Evolutionary conservation across 1,140 invertebrate genomes (phyloP), one percentile per base, ranked within the genome.

Genomic region (Pachypeltis micranthus): DNA sequence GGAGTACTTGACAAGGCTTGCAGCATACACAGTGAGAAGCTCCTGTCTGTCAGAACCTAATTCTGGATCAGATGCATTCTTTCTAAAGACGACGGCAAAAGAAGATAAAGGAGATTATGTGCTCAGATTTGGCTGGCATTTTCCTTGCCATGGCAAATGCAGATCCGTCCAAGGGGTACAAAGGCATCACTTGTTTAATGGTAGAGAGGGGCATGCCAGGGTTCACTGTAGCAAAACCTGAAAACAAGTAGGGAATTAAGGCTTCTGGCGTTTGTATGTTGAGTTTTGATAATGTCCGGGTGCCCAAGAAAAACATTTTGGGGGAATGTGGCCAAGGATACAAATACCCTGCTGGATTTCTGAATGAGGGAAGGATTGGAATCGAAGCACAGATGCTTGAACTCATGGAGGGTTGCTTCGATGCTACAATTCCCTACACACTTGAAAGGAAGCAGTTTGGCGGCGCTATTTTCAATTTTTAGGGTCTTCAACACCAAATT

Each of bases 331-430:
- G 93, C 0, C 79, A 90, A 69, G 94, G 94, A 0, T 98, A 98
- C 74, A 95, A 96, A 78, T 95, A 95, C 71, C 93, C 94, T 0
- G 95, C 95, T 23, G 88, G 85, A 66, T 91, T 93, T 75, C 77
- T 98, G 12, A 98, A 98, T 77, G 93, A 95, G 74, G 94, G 95
- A 1, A 80, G 96, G 67, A 91, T 98, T 64, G 95, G 47, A 10
- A 97, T 98, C 69, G 94, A 85, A 10, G 86, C 94, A 25, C 95
- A 98, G 78, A 96, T 97, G 92, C 76, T 98, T 44, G 96, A 95
- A 1, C 77, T 96, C 12, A 88, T 93, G 7, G 89, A 96, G 74
- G 95, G 94, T 0, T 91, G 89, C 69, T 86, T 96, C 68, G 91
- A 97, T 75, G 85, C 86, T 21, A 93, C 94, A 7, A 86, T 98